Evolutionary conservation across 1,140 invertebrate species (phyloP), one percentile per base, ranked within the genome.

Genomic region (Whitmania pigra): DNA sequence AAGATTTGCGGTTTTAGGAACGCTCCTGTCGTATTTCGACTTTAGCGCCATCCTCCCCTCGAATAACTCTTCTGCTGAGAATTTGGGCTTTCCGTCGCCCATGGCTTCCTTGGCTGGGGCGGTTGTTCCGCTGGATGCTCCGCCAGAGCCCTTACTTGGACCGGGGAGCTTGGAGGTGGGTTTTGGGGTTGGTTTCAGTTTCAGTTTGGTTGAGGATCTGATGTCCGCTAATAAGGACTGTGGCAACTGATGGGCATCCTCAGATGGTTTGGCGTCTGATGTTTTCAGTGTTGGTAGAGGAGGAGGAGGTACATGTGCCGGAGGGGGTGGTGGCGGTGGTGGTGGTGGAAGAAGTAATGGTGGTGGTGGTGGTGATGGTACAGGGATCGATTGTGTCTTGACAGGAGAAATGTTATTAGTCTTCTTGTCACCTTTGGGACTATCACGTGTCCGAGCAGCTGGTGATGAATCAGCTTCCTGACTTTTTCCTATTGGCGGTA

Each of bases 111-210:
- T 22, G 57, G 9, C 22, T 13, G 57, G 29, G 20, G 57, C 22
- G 15, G 29, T 13, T 6, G 57, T 63, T 63, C 29, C 18, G 57
- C 57, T 63, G 6, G 2, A 2, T 22, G 22, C 22, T 22, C 6
- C 22, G 11, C 22, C 29, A n/a, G 57, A 63, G 20, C 18, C 29
- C 22, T 25, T 25, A 13, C 57, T 63, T 4, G 57, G 22, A 20
- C 29, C 18, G 22, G 57, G 57, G 15, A 7, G 22, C 22, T 63
- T 63, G 1, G 22, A 11, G 29, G 9, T 63, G 9, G 29, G 57
- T 49, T 49, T 49, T 63, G 57, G 29, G 18, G 57, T 63, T n/a
- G 57, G 57, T 31, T 63, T 63, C 57, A 60, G n/a, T 60, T 60
- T 60, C 55, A 25, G 20, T 63, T 63, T 63, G 57, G 29, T 63